Conservation (phyloP, 30 jellyfish, hydroid and myxozoan genomes). For the Hydractinia symbiolongicarpus region DNA sequence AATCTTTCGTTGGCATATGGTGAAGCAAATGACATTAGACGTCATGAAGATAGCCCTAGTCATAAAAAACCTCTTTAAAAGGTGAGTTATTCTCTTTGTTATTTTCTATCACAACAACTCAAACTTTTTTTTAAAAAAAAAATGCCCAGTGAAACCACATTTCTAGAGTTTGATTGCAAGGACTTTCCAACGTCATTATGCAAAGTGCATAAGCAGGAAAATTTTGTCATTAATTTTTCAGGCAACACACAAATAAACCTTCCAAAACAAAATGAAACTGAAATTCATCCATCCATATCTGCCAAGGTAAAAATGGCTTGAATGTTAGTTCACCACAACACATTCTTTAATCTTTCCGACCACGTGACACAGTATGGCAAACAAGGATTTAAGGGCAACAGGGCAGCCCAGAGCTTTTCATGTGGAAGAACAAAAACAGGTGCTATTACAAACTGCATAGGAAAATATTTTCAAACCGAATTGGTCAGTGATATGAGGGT, state of each 20-base stretch:
- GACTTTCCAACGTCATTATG: no score
- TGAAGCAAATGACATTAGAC: background rate
- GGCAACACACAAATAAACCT: no score
- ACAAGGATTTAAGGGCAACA: background rate
- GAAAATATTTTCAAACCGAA: background rate
- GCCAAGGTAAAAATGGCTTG: constrained; percentile 37
- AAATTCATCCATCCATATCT: constrained; percentile 29
- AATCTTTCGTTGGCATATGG: background rate
- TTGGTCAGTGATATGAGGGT: constrained; percentile 13
- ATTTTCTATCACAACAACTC: background rate
- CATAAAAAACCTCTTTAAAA: constrained; percentile 24
- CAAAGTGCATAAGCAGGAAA: background rate
- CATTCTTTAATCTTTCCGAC: constrained; percentile 25
- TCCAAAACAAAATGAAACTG: background rate
- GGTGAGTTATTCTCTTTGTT: constrained; percentile 3
- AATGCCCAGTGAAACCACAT: background rate
- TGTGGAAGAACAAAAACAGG: constrained; percentile 37
- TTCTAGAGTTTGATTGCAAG: background rate
- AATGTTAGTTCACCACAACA: constrained; percentile 39
- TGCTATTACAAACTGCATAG: constrained; percentile 27
- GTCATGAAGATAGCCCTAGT: background rate
- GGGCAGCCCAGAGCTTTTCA: background rate
- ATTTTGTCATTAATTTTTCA: no score
- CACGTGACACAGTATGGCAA: constrained; percentile 3
- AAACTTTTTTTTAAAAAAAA: background rate